Conservation (phyloP, 2,113 vertebrate species). For the Corythaeola cristata region DNA sequence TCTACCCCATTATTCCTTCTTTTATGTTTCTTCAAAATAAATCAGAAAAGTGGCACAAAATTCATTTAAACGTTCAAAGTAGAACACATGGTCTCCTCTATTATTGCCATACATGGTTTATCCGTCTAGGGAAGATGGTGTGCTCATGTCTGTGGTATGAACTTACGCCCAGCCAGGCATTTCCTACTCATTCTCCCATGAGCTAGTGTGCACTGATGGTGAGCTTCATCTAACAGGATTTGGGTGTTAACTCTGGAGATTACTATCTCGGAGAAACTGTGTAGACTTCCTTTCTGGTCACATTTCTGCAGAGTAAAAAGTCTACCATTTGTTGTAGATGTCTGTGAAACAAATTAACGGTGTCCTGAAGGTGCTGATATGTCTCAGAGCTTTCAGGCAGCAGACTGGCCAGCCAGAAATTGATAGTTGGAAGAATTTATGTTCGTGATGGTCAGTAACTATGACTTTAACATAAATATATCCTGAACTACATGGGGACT, state of each 20-base stretch:
- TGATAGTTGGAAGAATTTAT: neutral
- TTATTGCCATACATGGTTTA: neutral
- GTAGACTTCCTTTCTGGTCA: neutral
- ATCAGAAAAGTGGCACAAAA: neutral
- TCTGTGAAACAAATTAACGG: neutral
- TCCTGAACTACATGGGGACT: neutral
- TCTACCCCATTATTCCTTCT: neutral
- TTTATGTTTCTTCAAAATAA: neutral
- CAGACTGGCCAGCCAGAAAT: neutral
- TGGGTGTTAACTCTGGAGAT: neutral
- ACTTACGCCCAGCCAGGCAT: neutral
- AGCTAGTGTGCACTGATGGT: neutral
- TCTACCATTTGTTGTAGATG: neutral
- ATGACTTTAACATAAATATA: neutral
- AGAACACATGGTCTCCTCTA: neutral
- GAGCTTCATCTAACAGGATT: neutral
- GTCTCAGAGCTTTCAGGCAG: neutral
- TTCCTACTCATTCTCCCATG: neutral
- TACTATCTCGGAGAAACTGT: neutral
- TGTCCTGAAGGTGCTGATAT: neutral
- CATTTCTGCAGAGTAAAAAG: neutral
- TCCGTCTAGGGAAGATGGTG: neutral
- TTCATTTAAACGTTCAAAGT: neutral
- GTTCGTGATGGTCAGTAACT: neutral
- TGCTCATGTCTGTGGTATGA: neutral